Base-by-base conservation (phyloP, 2,888 invertebrate species). In the Argyresthia albistria region DNA sequence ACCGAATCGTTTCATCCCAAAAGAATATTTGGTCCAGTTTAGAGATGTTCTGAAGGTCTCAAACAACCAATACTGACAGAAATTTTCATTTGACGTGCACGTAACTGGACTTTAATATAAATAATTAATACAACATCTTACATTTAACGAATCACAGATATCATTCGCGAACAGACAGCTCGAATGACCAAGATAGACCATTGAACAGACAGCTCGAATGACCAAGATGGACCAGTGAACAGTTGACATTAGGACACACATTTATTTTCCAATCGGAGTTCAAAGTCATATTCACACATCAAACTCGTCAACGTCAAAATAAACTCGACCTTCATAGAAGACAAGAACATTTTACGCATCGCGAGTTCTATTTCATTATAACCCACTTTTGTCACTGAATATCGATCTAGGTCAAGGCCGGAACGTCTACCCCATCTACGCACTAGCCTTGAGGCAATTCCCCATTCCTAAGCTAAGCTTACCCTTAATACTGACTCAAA, bases 71-170 rank as follows among this genome's bases (percentile, higher is more conserved):
- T 25, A 25, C 2, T 4, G 25, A 25, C 6, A 25, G 2, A 25
- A 25, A 25, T 25, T 25, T 25, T 6, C 25, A 25, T 2, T 2
- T 25, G 25, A 25, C 25, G 6, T 25, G 25, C 25, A 25, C 6
- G 3, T 25, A 25, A 39, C n/a, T 8, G n/a, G 9, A 39, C 39
- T 39, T 3, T 39, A 4, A 8, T 45, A 51, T 14, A 46, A 52
- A 52, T 43, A 46, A 46, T 37, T 39, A 69, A 76, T 68, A 70
- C 67, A 66, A 65, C 54, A 11, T 59, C 78, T 79, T 80, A 82
- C 64, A 70, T 67, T 69, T 73, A 80, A 77, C 76, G 69, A 84
- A 87, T 87, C 86, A 87, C 86, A 87, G 84, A 82, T 82, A 80
- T 68, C 76, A 66, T 69, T 76, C 67, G 60, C 72, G 66, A 80